Base-by-base conservation (phyloP, 2,888 invertebrate genomes). In the Parnassius orleans region DNA sequence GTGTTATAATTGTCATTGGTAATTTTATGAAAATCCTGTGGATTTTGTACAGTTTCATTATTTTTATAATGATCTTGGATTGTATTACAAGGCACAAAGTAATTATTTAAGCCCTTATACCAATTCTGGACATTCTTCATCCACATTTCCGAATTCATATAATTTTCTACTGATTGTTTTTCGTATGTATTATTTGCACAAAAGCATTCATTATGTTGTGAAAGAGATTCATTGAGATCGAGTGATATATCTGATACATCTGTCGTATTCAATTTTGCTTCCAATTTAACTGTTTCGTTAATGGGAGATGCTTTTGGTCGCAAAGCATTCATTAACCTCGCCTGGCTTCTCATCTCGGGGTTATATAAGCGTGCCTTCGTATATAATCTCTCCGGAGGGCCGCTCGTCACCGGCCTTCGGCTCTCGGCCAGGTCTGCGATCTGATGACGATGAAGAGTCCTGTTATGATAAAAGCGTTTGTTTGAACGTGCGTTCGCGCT, bases 81-180 rank as follows among this genome's bases (percentile, higher is more conserved):
- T 33, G 50, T 41, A 55, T 53, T 42, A 41, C 41, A 50, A 3
- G 63, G 61, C 14, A 64, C 10, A 12, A 64, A 42, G 63, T 79
- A 80, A 9, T 63, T 68, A 5, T 70, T 64, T 53, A 81, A 70
- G 24, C 75, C 75, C 15, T 72, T 70, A 65, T 83, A 83, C 83
- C 83, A 83, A 53, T 63, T 68, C 60, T 75, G 69, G 42, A 83
- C 72, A 19, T 63, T 72, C 12, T 69, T 68, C n/a, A 59, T 57
- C 75, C 71, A 77, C 41, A 58, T 33, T 33, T 63, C 54, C 42
- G 61, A 53, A 41, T 55, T 54, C 48, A 48, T 48, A 0, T 24
- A n/a, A 19, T 10, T n/a, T 7, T 53, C 52, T 47, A 14, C 24
- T 11, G 46, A 2, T 11, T 10, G 46, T 12, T 10, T 57, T 33